Conservation (phyloP, 2,888 invertebrate species). For the Mesochorus sp. region DNA sequence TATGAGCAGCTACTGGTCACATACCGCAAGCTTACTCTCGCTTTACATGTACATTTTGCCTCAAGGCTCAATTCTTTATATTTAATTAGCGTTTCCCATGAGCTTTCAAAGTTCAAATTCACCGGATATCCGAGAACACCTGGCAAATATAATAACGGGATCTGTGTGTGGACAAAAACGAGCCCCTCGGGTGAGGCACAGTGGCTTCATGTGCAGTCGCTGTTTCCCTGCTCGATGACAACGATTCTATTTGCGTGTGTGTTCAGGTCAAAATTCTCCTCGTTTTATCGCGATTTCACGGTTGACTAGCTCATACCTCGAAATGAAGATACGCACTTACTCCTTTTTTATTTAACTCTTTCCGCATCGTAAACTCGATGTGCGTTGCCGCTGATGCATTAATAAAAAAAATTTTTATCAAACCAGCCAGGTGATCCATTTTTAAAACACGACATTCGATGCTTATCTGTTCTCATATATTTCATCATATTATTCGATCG, state of each 20-base stretch:
- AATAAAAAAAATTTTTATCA: neutral
- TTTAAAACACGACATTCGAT: slow-evolving; percentile 11
- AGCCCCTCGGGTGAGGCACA: neutral
- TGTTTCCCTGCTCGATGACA: too few species aligned
- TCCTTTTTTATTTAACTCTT: neutral
- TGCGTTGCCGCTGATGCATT: neutral
- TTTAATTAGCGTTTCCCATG: slow-evolving; percentile 48
- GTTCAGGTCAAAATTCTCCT: slow-evolving; percentile 34
- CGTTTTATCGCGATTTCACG: slow-evolving; percentile 51
- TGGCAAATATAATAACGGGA: slow-evolving; percentile 53
- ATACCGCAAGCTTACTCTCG: slow-evolving; percentile 4
- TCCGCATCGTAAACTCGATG: neutral
- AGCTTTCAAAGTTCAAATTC: slow-evolving; percentile 42
- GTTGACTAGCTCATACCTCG: slow-evolving; percentile 10
- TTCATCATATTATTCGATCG: neutral
- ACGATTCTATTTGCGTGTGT: slow-evolving; percentile 40
- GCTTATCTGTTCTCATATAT: slow-evolving; percentile 1
- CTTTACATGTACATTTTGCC: slow-evolving; percentile 19
- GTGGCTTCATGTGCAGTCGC: slow-evolving; percentile 1
- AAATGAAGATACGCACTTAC: slow-evolving; percentile 14
- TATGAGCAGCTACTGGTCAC: neutral
- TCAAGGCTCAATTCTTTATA: slow-evolving; percentile 52
- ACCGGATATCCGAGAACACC: neutral
- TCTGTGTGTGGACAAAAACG: slow-evolving; percentile 4
- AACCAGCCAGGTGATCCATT: neutral